Conservation (phyloP, 2,797 vertebrate species). For the Bryconaethiops microstoma region DNA sequence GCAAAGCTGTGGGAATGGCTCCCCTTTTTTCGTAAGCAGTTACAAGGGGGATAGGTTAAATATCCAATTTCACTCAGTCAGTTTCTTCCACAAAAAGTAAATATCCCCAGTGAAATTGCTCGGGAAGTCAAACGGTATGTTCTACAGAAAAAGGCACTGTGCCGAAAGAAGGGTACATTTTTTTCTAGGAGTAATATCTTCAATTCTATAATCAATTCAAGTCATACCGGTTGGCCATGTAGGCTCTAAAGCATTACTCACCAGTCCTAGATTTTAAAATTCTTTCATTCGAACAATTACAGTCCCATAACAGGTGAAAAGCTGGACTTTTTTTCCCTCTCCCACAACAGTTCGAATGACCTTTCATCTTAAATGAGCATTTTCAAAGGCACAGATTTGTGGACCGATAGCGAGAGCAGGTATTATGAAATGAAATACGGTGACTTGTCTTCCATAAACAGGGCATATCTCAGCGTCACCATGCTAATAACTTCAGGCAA, state of each 20-base stretch:
- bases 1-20: slow-evolving; percentile 8
- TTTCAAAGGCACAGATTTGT: slow-evolving; percentile 16
- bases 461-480: slow-evolving; percentile 38
- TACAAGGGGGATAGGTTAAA: slow-evolving; percentile 49
- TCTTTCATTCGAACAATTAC: slow-evolving; percentile 36
- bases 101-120: slow-evolving; percentile 49
- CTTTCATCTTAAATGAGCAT: slow-evolving; percentile 13
- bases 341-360: slow-evolving; percentile 18
- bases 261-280: slow-evolving; percentile 11
- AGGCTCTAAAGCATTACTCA: slow-evolving; percentile 24
- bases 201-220: slow-evolving; percentile 33
- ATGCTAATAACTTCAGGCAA: slow-evolving; percentile 38
- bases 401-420: background rate
- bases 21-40: slow-evolving; percentile 23
- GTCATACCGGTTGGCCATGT: slow-evolving; percentile 11
- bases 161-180: slow-evolving; percentile 28
- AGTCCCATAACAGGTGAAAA: slow-evolving; percentile 27
- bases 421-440: slow-evolving; percentile 35
- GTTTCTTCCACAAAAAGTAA: slow-evolving; percentile 42
- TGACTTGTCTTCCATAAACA: slow-evolving; percentile 47
- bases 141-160: slow-evolving; percentile 40
- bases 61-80: slow-evolving; percentile 52
- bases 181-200: slow-evolving; percentile 15
- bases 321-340: slow-evolving; percentile 2
- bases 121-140: slow-evolving; percentile 32